Evolutionary conservation across 1,140 invertebrate species (phyloP).

Genomic region (Eumeta japonica): DNA sequence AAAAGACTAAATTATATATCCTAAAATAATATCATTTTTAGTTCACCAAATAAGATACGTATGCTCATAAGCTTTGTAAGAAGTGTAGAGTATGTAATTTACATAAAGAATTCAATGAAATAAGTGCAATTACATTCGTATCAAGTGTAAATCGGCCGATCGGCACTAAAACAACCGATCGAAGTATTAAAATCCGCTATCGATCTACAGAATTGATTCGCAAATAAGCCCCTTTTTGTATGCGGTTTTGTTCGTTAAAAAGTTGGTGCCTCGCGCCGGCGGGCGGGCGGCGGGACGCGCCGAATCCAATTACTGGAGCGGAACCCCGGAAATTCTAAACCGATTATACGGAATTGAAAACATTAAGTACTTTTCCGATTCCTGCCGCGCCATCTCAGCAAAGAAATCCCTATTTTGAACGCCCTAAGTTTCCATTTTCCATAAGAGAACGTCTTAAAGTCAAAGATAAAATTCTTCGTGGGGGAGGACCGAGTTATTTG

Average conservation of each 20-base stretch:
- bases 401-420: constrained; percentile 23
- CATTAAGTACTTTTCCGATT: constrained; percentile 53
- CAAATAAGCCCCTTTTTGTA: constrained; percentile 14
- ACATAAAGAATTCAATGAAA: too few species aligned
- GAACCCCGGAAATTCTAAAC: constrained; percentile 54
- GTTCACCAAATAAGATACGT: too few species aligned
- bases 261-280: constrained; percentile 31
- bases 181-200: constrained; percentile 7
- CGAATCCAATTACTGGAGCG: constrained; percentile 50
- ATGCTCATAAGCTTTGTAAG: too few species aligned
- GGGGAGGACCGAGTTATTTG: constrained; percentile 48
- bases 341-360: constrained; percentile 57
- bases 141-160: too few species aligned
- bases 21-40: too few species aligned
- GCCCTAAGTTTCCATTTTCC: constrained; percentile 18
- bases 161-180: too few species aligned
- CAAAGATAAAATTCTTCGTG: constrained; percentile 51
- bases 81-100: too few species aligned
- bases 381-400: constrained; percentile 15
- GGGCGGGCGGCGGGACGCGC: constrained; percentile 26
- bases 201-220: constrained; percentile 17
- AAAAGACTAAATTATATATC: too few species aligned
- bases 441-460: constrained; percentile 24
- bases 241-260: constrained; percentile 26
- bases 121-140: too few species aligned